phyloP scores from a whole-genome alignment of 2,888 invertebrate genomes.

The Spilarctia lutea region DNA sequence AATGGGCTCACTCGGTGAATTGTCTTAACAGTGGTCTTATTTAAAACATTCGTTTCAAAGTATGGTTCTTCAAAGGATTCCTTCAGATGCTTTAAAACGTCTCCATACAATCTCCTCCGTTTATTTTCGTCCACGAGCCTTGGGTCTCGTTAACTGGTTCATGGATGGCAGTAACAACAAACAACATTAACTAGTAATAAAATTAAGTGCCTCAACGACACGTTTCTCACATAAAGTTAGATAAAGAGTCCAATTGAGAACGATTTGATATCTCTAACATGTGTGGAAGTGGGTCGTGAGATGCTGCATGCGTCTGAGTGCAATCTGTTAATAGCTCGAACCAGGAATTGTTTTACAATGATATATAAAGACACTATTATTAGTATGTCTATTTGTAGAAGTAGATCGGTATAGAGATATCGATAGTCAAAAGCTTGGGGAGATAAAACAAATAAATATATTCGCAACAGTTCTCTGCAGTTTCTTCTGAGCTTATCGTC shows the following conservation, averaged over 20 bases:
- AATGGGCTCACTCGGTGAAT: too few relatives aligned
- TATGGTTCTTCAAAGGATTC: not conserved
- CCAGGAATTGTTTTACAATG: not conserved
- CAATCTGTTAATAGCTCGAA: not conserved
- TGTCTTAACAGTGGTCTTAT: too few relatives aligned
- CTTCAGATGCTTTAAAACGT: not conserved
- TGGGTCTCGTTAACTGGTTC: not conserved
- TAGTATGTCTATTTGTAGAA: not conserved
- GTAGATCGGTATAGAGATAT: not conserved
- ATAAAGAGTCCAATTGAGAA: constrained; percentile 36
- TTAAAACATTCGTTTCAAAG: not conserved
- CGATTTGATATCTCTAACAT: constrained; percentile 46
- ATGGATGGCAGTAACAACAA: not conserved
- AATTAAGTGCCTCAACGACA: constrained; percentile 6
- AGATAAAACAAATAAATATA: not conserved
- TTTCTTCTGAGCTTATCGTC: too few relatives aligned
- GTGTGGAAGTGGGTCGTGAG: constrained; percentile 43
- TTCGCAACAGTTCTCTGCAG: too few relatives aligned
- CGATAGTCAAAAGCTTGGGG: not conserved
- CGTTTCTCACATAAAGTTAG: constrained; percentile 33
- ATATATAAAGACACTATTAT: not conserved
- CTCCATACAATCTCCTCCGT: not conserved
- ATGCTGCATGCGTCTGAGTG: constrained; percentile 37
- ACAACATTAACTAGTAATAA: constrained; percentile 13
- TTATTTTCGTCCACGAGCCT: not conserved